A percentile compares a stretch with the other conserved stretches of the same genome.
These are phyloP conservation scores for Ormyrus rosae DNA, from an alignment of 2,888 invertebrate species.

Conservation along the genomic window DNA sequence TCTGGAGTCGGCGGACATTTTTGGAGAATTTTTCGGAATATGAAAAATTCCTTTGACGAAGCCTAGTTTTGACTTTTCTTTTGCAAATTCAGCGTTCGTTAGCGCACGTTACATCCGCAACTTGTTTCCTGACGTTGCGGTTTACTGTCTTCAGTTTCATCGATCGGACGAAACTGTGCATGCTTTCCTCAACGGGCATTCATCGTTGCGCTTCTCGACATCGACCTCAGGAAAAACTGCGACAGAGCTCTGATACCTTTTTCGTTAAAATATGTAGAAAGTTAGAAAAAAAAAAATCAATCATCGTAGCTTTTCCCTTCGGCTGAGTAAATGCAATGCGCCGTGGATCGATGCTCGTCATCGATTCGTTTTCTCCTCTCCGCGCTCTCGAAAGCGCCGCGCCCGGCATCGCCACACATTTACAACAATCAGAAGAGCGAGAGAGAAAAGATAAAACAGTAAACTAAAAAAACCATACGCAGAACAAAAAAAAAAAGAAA, in stretches of 20 bases:
- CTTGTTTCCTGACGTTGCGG: constrained; percentile 11
- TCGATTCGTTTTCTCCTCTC: too few relatives aligned
- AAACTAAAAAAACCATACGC: too few relatives aligned
- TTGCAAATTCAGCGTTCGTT: neutral
- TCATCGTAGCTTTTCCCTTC: constrained; percentile 14
- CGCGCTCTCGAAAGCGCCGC: too few relatives aligned
- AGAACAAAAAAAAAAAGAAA: neutral
- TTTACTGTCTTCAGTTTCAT: neutral
- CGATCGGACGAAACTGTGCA: constrained; percentile 19
- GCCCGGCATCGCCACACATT: neutral
- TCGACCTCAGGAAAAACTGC: neutral
- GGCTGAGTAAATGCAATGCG: neutral
- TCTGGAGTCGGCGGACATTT: too few relatives aligned
- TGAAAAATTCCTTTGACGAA: constrained; percentile 3
- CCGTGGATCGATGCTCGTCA: neutral
- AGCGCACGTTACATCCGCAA: neutral
- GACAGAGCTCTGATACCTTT: neutral
- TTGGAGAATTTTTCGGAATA: neutral
- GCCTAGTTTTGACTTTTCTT: neutral
- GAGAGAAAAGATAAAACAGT: neutral
- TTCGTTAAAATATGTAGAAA: neutral
- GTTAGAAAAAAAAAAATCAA: neutral
- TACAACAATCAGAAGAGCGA: neutral
- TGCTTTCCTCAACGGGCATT: constrained; percentile 9
- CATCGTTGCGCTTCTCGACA: neutral